These are phyloP conservation scores for Cyaniris semiargus DNA, from an alignment of 2,888 invertebrate species.

Conservation along the genomic window DNA sequence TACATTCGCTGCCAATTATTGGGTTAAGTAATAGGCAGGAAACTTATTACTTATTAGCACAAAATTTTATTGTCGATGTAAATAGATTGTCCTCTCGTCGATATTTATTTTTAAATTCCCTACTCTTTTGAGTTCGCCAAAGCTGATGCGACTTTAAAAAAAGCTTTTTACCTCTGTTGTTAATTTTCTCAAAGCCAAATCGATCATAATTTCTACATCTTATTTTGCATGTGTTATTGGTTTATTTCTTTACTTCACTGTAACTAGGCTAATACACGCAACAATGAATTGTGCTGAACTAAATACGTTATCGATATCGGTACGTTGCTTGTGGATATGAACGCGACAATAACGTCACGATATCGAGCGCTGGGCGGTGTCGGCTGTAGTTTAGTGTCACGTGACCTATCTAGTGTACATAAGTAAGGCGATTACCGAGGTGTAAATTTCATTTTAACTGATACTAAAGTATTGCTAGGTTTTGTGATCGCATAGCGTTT, in stretches of 20 bases:
- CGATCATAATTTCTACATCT: not conserved
- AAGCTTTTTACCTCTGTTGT: not conserved
- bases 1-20: not conserved
- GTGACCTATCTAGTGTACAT: slow-evolving; percentile 77
- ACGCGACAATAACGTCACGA: slow-evolving; percentile 1
- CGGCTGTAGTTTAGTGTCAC: slow-evolving; percentile 53
- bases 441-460: slow-evolving; percentile 73
- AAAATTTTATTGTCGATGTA: not conserved
- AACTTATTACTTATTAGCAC: not conserved
- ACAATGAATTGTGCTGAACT: not conserved
- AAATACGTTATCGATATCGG: slow-evolving; percentile 10
- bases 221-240: not conserved
- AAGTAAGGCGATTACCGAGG: slow-evolving; percentile 69
- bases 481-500: slow-evolving; percentile 77
- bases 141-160: not conserved
- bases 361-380: slow-evolving; percentile 36
- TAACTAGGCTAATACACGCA: slow-evolving; percentile 7
- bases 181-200: not conserved
- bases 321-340: not conserved
- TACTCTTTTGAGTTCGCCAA: slow-evolving; percentile 9
- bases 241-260: not conserved
- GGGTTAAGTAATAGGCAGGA: not conserved
- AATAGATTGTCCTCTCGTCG: not conserved
- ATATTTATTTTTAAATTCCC: not conserved
- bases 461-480: slow-evolving; percentile 67